Percentiles rank a stretch among this genome's conserved stretches.
phyloP scores from a whole-genome alignment of 2,113 vertebrate species.

The Scatophagus argus region DNA sequence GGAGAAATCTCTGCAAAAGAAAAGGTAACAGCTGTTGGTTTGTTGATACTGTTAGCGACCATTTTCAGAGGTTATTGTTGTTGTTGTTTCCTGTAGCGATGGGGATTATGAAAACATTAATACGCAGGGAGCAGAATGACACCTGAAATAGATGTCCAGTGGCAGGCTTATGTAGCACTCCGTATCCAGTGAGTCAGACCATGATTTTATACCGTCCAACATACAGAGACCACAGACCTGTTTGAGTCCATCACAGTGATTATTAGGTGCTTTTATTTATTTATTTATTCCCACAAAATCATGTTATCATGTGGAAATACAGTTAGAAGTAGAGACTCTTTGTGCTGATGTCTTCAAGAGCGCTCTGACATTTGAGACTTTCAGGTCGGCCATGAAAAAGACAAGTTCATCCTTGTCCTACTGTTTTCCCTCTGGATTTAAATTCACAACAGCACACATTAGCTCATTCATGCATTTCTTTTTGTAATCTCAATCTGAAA shows the following conservation, averaged over 20 bases:
- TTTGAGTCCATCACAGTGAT: background rate
- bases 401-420: background rate
- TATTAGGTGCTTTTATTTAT: background rate
- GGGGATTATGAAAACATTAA: no score
- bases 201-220: background rate
- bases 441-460: background rate
- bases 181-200: no score
- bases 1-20: no score
- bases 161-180: no score
- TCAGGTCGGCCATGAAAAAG: background rate
- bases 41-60: no score
- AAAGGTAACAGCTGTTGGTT: no score
- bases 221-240: background rate
- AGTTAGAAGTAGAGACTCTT: background rate
- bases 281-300: background rate
- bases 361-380: slow-evolving; percentile 10
- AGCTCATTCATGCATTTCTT: background rate
- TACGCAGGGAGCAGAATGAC: no score
- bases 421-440: background rate
- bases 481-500: background rate
- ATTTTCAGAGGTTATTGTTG: no score
- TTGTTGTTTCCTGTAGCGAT: no score
- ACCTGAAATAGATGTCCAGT: no score
- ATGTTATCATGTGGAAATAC: background rate
- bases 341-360: background rate